Evolutionary conservation across 1,140 invertebrate species (phyloP).

Genomic region (Dolichoris vasculosae): DNA sequence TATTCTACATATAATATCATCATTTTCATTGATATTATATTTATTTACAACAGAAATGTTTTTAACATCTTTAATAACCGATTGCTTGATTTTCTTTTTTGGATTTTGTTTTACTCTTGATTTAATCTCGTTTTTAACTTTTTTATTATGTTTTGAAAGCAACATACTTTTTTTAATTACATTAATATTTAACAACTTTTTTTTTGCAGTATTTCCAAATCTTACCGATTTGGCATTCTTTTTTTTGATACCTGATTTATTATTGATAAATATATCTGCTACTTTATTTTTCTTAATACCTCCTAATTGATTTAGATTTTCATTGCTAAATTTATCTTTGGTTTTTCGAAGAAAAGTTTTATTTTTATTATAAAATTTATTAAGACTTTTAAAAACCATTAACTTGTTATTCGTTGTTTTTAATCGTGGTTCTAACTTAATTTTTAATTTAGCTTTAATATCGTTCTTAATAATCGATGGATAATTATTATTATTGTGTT

Average conservation of each 20-base stretch:
- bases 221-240: background rate
- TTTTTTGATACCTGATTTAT: background rate
- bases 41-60: background rate
- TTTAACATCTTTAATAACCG: background rate
- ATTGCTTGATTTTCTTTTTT: background rate
- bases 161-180: background rate
- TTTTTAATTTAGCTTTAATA: background rate
- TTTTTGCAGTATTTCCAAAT: too few relatives aligned
- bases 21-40: background rate
- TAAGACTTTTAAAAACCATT: constrained; percentile 3
- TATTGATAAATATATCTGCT: background rate
- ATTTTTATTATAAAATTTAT: background rate
- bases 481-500: too few relatives aligned
- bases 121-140: background rate
- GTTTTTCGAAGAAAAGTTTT: background rate
- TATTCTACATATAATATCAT: constrained; percentile 68
- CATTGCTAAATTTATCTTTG: background rate
- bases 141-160: background rate
- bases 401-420: constrained; percentile 8
- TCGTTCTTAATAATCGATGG: background rate
- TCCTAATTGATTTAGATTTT: background rate
- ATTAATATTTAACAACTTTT: background rate
- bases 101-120: background rate
- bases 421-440: background rate
- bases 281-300: background rate